Percentiles rank a stretch among this genome's conserved stretches.
phyloP scores from a whole-genome alignment of 2,888 invertebrate genomes.

The Diadegma fenestrale region DNA sequence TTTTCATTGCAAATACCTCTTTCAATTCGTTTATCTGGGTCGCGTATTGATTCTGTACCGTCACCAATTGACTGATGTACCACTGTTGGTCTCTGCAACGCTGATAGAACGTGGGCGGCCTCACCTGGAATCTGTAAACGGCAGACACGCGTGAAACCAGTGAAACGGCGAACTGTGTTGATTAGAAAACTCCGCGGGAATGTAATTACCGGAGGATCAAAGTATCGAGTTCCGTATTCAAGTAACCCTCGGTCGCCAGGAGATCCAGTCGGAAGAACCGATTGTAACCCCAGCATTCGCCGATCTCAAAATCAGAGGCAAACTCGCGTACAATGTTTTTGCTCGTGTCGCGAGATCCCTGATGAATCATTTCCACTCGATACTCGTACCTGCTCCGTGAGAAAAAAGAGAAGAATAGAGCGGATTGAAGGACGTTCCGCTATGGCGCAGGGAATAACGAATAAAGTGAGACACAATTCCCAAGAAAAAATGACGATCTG shows the following conservation, averaged over 20 bases:
- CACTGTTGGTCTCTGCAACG: slow-evolving; percentile 97
- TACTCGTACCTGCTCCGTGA: slow-evolving; percentile 91
- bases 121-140: slow-evolving; percentile 92
- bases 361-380: slow-evolving; percentile 97
- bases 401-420: slow-evolving; percentile 13
- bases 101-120: slow-evolving; percentile 97
- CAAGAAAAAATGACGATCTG: no score
- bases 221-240: slow-evolving; percentile 93
- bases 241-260: slow-evolving; percentile 95
- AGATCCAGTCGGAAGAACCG: slow-evolving; percentile 96
- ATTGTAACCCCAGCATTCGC: slow-evolving; percentile 98
- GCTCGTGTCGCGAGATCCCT: slow-evolving; percentile 92
- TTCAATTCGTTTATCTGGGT: slow-evolving; percentile 94
- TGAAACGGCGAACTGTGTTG: neutral
- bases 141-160: neutral
- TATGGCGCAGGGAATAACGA: no score
- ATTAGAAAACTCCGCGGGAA: neutral
- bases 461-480: no score
- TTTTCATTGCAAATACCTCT: slow-evolving; percentile 86
- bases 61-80: slow-evolving; percentile 94
- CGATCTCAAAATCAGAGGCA: slow-evolving; percentile 97
- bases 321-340: slow-evolving; percentile 97
- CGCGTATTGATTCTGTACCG: slow-evolving; percentile 92
- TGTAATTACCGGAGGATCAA: slow-evolving; percentile 90
- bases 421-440: no score